Evolutionary conservation across 2,797 vertebrate species (phyloP).

Genomic region (Sitta carolinensis): DNA sequence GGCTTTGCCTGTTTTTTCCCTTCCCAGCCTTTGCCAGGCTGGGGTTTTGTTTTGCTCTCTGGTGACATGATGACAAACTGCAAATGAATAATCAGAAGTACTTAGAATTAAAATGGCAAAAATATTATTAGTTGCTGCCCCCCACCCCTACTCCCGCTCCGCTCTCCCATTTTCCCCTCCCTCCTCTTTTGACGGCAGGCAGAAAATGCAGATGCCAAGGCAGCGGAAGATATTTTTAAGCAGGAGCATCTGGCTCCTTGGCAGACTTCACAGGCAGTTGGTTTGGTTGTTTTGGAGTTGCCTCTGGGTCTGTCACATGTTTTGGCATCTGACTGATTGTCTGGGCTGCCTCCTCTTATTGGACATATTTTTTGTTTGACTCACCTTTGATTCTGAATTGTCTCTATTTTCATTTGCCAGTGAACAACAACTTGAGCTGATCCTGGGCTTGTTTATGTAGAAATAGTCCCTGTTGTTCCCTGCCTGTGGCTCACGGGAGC

Average conservation of each 20-base stretch:
- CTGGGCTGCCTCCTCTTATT: conserved; percentile 70
- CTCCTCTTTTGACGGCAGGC: conserved; percentile 70
- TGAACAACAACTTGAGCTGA: conserved; percentile 39
- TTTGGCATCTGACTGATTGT: conserved; percentile 77
- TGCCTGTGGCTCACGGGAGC: not conserved
- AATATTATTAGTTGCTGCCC: conserved; percentile 53
- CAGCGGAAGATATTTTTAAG: conserved; percentile 83
- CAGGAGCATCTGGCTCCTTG: conserved; percentile 82
- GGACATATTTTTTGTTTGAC: conserved; percentile 68
- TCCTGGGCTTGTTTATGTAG: conserved; percentile 46
- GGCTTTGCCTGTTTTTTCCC: not conserved
- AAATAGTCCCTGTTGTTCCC: not conserved
- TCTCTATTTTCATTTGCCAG: conserved; percentile 61
- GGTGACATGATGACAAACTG: conserved; percentile 56
- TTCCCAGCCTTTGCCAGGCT: not conserved
- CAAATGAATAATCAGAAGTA: conserved; percentile 52
- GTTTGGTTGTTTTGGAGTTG: conserved; percentile 78
- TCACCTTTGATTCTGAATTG: conserved; percentile 69
- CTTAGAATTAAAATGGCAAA: conserved; percentile 63
- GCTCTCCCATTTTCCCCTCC: conserved; percentile 53
- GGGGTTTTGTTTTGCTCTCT: conserved; percentile 47
- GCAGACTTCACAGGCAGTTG: conserved; percentile 77
- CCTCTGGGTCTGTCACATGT: conserved; percentile 80
- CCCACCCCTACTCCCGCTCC: not conserved
- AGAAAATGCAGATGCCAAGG: conserved; percentile 76